Evolutionary conservation across 2,888 invertebrate species (phyloP), one percentile per base, ranked within the genome.

Genomic region (Belgica antarctica): DNA sequence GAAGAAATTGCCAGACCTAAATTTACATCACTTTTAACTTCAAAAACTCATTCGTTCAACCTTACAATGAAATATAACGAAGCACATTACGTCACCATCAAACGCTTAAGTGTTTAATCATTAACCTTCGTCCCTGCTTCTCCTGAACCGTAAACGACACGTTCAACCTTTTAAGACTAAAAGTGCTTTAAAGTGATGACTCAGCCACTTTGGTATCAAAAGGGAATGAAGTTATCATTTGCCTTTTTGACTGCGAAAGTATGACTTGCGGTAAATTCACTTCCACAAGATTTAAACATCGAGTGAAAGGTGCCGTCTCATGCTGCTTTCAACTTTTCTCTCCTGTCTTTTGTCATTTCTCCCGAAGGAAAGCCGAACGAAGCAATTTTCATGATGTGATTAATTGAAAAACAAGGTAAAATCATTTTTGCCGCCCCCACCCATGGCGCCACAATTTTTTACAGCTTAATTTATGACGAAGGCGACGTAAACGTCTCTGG

Each of bases 331-430:
- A 1, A 12, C 24, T 28, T 25, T 22, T 62, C 62, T 3, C 34
- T 31, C 22, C 62, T 62, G 22, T 36, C 24, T 34, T 46, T 47
- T 59, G 59, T 27, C n/a, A n/a, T n/a, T n/a, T n/a, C n/a, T n/a
- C n/a, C n/a, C n/a, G n/a, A n/a, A n/a, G 27, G 47, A 65, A 65
- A 46, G 46, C 65, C 65, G 47, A n/a, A n/a, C n/a, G n/a, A 41
- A 65, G 46, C 25, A 47, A 65, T 47, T 65, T 34, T 65, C 62
- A 34, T 17, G 34, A 34, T 34, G 62, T 62, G 65, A 25, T 65
- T 65, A 65, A 65, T 65, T 65, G 65, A 65, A 65, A 41, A 63
- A 25, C 63, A 63, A 65, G 65, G 65, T 65, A 65, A 61, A 65
- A 28, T 65, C 36, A 36, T 47, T 65, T 22, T 61, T 36, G 15